phyloP scores from a whole-genome alignment of 2,797 vertebrate genomes.

The Ctenopoma multispine region DNA sequence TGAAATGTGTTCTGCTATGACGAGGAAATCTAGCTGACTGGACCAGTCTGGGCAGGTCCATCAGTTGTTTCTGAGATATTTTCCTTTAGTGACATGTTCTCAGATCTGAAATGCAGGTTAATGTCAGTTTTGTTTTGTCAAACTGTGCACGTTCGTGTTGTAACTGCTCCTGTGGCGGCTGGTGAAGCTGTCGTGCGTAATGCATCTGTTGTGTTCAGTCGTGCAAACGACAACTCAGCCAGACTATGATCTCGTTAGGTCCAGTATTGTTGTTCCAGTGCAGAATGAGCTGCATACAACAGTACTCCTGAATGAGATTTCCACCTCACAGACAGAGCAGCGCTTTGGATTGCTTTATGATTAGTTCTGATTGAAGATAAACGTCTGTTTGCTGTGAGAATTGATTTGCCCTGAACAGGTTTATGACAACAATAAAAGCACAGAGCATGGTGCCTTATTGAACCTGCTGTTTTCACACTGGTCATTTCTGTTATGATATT shows the following conservation, averaged over 20 bases:
- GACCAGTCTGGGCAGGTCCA: neutral
- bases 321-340: constrained; percentile 16
- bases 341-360: constrained; percentile 39
- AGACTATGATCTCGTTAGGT: neutral
- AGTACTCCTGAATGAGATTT: constrained; percentile 9
- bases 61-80: neutral
- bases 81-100: neutral
- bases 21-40: neutral
- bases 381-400: constrained; percentile 51
- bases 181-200: constrained; percentile 24
- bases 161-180: neutral
- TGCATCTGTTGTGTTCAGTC: constrained; percentile 17
- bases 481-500: constrained; percentile 60
- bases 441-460: constrained; percentile 59
- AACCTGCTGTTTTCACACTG: constrained; percentile 62
- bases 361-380: constrained; percentile 57
- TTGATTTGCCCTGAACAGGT: constrained; percentile 63
- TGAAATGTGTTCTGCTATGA: neutral
- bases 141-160: neutral
- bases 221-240: constrained; percentile 3
- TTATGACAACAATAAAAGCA: constrained; percentile 57
- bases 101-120: constrained; percentile 6
- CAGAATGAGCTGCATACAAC: constrained; percentile 6
- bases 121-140: constrained; percentile 38
- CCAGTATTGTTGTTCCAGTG: constrained; percentile 2